Percentiles rank a stretch among this genome's conserved stretches.
phyloP scores from a whole-genome alignment of 2,888 invertebrate species.

The Leucoma salicis region DNA sequence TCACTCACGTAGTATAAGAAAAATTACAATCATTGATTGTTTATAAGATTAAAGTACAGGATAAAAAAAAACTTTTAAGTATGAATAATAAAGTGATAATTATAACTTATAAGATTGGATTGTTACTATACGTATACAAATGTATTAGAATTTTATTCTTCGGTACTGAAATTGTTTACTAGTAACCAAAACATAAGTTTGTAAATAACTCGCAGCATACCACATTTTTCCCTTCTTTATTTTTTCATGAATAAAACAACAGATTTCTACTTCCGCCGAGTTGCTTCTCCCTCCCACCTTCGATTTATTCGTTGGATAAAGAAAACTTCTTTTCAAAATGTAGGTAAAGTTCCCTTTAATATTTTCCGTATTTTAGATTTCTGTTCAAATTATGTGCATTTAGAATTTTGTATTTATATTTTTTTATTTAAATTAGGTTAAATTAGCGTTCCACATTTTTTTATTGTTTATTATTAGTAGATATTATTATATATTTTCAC shows the following conservation, averaged over 20 bases:
- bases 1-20: too few species aligned
- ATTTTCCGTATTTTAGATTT: slow-evolving; percentile 77
- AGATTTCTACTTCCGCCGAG: slow-evolving; percentile 74
- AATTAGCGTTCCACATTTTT: too few species aligned
- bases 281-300: slow-evolving; percentile 78
- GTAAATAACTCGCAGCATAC: slow-evolving; percentile 51
- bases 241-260: slow-evolving; percentile 82
- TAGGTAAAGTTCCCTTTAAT: slow-evolving; percentile 77
- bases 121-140: too few species aligned
- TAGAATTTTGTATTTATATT: slow-evolving; percentile 50
- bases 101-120: too few species aligned
- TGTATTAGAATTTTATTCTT: too few species aligned
- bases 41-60: too few species aligned
- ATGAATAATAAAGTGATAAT: too few species aligned
- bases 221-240: slow-evolving; percentile 68
- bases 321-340: slow-evolving; percentile 79
- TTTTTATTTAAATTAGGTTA: slow-evolving; percentile 15
- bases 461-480: too few species aligned
- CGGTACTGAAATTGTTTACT: too few species aligned
- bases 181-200: slow-evolving; percentile 41
- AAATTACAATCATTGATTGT: too few species aligned
- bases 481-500: too few species aligned
- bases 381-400: slow-evolving; percentile 72
- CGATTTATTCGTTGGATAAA: slow-evolving; percentile 80
- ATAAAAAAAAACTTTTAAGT: too few species aligned